Conservation (phyloP, 2,797 vertebrate species). For the Synanceia verrucosa region DNA sequence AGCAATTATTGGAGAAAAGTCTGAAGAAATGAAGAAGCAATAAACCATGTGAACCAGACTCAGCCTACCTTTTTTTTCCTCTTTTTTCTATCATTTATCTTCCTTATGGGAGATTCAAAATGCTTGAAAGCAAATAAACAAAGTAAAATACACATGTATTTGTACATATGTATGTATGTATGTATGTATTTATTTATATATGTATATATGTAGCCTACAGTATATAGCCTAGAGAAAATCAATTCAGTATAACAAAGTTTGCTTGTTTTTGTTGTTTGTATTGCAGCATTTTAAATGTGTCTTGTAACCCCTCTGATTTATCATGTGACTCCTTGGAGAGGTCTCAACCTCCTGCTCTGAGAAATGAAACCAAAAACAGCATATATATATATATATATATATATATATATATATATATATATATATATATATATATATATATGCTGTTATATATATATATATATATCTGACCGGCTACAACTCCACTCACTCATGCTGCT, state of each 20-base stretch:
- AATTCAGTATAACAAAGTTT: neutral
- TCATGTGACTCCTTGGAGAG: neutral
- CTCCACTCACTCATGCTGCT: neutral
- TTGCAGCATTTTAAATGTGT: neutral
- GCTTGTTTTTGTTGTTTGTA: neutral
- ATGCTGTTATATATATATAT: no score
- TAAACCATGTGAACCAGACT: neutral
- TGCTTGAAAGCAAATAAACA: neutral
- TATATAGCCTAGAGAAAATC: neutral
- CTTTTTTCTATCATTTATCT: neutral
- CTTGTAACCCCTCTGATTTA: neutral
- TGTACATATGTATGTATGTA: neutral
- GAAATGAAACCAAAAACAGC: no score
- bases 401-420: no score
- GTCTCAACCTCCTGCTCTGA: no score
- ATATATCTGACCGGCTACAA: no score
- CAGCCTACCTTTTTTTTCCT: neutral
- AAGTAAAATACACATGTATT: neutral
- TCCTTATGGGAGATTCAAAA: neutral
- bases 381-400: no score
- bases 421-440: no score
- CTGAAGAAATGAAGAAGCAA: neutral
- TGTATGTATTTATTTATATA: no score
- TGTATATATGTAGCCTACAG: no score
- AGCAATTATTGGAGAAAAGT: neutral